Conservation (phyloP, 1,140 invertebrate species). For the Ips typographus region DNA sequence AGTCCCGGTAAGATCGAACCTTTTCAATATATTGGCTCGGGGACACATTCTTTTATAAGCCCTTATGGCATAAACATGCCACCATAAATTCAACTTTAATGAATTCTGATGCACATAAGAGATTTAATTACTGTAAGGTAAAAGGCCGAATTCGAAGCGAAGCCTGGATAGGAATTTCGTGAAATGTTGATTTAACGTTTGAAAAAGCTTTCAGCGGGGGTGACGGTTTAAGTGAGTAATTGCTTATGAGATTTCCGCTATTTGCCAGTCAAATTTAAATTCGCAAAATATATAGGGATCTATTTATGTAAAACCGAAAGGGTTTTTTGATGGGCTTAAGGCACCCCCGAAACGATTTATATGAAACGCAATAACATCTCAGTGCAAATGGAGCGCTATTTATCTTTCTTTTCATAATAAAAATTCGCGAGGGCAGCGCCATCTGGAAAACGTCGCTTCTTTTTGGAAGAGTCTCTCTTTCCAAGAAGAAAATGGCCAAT, state of each 20-base stretch:
- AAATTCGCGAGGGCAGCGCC: constrained; percentile 23
- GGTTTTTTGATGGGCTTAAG: constrained; percentile 33
- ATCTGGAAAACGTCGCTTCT: constrained; percentile 26
- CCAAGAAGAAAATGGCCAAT: constrained; percentile 28
- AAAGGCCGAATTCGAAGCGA: too few species aligned
- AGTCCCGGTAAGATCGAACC: not conserved
- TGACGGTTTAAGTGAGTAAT: constrained; percentile 24
- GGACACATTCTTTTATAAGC: too few species aligned
- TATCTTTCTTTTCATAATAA: constrained; percentile 33
- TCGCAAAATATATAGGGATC: constrained; percentile 15
- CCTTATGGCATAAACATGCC: too few species aligned
- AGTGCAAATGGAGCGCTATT: constrained; percentile 31
- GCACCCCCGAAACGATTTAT: constrained; percentile 22
- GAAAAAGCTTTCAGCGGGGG: not conserved
- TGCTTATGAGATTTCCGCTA: constrained; percentile 18
- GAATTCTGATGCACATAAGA: too few species aligned
- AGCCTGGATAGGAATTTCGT: too few species aligned
- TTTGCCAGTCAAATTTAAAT: constrained; percentile 30
- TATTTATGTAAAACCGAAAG: not conserved
- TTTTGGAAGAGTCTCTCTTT: constrained; percentile 17
- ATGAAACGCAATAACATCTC: constrained; percentile 34
- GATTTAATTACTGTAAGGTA: too few species aligned
- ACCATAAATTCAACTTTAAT: too few species aligned
- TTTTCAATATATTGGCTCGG: too few species aligned
- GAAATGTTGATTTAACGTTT: not conserved